Percentiles rank a stretch among this genome's conserved stretches.
These are phyloP conservation scores for Trichonephila clavipes DNA, from an alignment of 1,140 invertebrate genomes.

Conservation along the genomic window DNA sequence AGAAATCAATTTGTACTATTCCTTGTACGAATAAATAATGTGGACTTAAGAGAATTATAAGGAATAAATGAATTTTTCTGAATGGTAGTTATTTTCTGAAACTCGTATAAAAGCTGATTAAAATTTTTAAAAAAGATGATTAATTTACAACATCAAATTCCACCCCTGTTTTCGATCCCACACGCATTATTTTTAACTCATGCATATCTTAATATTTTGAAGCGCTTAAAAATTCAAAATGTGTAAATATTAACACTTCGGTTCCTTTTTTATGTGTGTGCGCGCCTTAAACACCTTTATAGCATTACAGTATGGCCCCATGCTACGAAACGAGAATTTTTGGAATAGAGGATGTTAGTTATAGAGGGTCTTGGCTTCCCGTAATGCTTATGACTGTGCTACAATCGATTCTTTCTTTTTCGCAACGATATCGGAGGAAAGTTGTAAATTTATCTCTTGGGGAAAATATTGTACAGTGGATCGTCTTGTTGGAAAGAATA, in stretches of 20 bases:
- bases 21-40: no score
- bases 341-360: neutral
- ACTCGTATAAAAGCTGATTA: neutral
- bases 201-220: neutral
- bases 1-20: no score
- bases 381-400: neutral
- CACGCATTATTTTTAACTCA: neutral
- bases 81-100: neutral
- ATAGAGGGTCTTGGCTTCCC: neutral
- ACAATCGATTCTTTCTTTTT: neutral
- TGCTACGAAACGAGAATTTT: neutral
- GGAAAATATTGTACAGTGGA: constrained; percentile 15
- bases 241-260: neutral
- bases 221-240: neutral
- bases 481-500: constrained; percentile 4
- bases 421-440: neutral
- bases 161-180: neutral
- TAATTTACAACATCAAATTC: neutral
- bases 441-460: constrained; percentile 45
- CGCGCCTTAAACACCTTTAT: neutral
- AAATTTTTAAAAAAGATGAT: neutral
- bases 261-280: neutral
- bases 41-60: no score
- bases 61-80: no score
- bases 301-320: neutral